Evolutionary conservation across 2,888 invertebrate genomes (phyloP).

Genomic region (Anthoptus insignis): DNA sequence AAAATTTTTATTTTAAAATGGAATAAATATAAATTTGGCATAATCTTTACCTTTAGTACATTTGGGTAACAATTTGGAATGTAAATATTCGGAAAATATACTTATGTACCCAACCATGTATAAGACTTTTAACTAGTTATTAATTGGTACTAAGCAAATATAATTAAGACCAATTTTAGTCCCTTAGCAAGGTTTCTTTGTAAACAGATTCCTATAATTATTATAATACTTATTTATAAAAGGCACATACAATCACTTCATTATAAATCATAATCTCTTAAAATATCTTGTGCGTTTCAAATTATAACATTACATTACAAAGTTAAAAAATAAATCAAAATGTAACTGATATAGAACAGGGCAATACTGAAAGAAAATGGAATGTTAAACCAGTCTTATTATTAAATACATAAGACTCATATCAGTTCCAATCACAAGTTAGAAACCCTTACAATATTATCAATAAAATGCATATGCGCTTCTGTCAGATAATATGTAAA

Average conservation of each 20-base stretch:
- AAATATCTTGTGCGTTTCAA: slow-evolving; percentile 31
- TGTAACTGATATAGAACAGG: not conserved
- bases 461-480: not conserved
- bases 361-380: slow-evolving; percentile 61
- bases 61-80: slow-evolving; percentile 3
- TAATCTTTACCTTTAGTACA: not conserved
- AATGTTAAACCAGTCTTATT: slow-evolving; percentile 67
- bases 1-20: slow-evolving; percentile 7
- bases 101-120: not conserved
- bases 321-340: slow-evolving; percentile 9
- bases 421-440: too few relatives aligned
- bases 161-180: slow-evolving; percentile 4
- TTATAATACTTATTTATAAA: slow-evolving; percentile 19
- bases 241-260: slow-evolving; percentile 32
- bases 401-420: too few relatives aligned
- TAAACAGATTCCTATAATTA: slow-evolving; percentile 25
- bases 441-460: too few relatives aligned
- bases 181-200: slow-evolving; percentile 19
- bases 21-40: too few relatives aligned
- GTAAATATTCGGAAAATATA: not conserved
- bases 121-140: not conserved
- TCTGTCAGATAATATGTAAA: not conserved
- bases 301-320: slow-evolving; percentile 17
- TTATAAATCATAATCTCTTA: slow-evolving; percentile 29
- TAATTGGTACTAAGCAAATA: not conserved